Percentiles rank a stretch among this genome's conserved stretches.
These are phyloP conservation scores for Aplysina aerophoba DNA, from an alignment of 37 sponge, comb jelly and placozoan genomes.

Conservation along the genomic window DNA sequence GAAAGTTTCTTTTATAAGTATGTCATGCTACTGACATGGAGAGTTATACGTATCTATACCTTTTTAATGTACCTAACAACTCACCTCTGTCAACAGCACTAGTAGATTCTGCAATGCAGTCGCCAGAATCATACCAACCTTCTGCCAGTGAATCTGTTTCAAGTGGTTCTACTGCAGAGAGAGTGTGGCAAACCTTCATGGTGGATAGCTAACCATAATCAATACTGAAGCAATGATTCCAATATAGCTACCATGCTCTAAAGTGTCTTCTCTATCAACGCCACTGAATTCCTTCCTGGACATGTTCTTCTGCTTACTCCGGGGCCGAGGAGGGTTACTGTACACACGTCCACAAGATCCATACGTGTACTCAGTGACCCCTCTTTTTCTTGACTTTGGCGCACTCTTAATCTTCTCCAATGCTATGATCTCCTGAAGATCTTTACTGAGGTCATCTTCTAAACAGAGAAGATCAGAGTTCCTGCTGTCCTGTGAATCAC, in stretches of 20 bases:
- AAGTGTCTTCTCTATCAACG: background rate
- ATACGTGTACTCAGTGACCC: constrained; percentile 26
- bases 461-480: background rate
- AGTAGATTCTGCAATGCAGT: constrained; percentile 10
- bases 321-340: background rate
- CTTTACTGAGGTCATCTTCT: constrained; percentile 4
- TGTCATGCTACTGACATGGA: background rate
- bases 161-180: background rate
- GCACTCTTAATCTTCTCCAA: background rate
- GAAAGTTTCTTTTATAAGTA: background rate
- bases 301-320: too few species aligned
- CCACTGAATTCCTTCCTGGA: background rate
- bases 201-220: background rate
- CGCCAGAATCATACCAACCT: background rate
- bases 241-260: constrained; percentile 23
- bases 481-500: background rate
- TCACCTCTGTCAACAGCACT: constrained; percentile 21
- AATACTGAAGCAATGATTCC: constrained; percentile 3
- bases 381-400: background rate
- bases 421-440: background rate
- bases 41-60: background rate
- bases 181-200: background rate
- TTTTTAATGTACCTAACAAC: background rate
- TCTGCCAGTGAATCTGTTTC: constrained; percentile 1
- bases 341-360: background rate